Conservation (phyloP, 2,113 vertebrate species). For the Hucho hucho region DNA sequence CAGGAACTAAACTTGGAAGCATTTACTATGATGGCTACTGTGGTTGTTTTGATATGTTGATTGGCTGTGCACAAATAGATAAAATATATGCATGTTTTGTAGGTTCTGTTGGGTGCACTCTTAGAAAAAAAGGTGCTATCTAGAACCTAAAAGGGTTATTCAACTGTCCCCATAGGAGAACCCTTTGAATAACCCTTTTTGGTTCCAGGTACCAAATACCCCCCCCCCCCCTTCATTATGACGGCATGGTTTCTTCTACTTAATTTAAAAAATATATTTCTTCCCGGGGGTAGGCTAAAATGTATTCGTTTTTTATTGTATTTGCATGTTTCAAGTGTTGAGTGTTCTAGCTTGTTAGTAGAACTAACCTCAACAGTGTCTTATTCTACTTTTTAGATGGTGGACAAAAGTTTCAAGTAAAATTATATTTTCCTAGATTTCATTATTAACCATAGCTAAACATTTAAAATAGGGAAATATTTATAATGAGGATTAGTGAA, state of each 20-base stretch:
- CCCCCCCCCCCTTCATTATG: no score
- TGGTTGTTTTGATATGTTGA: slow-evolving; percentile 41
- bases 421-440: not conserved
- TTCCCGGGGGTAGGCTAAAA: slow-evolving; percentile 12
- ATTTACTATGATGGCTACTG: slow-evolving; percentile 41
- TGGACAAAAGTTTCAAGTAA: not conserved
- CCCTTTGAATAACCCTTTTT: no score
- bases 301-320: slow-evolving; percentile 19
- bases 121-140: no score
- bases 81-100: not conserved
- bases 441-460: not conserved
- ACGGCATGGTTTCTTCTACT: not conserved
- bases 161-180: no score
- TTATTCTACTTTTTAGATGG: not conserved
- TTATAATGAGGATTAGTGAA: not conserved
- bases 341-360: slow-evolving; percentile 8
- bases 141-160: no score
- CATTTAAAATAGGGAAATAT: not conserved
- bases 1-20: slow-evolving; percentile 46
- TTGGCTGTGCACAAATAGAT: slow-evolving; percentile 1
- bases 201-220: no score
- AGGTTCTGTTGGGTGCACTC: not conserved
- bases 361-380: slow-evolving; percentile 9
- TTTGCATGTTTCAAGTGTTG: slow-evolving; percentile 11
- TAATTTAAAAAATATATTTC: no score